Base-by-base conservation (phyloP, 1,140 invertebrate genomes). In the Pseudoatta argentina region DNA sequence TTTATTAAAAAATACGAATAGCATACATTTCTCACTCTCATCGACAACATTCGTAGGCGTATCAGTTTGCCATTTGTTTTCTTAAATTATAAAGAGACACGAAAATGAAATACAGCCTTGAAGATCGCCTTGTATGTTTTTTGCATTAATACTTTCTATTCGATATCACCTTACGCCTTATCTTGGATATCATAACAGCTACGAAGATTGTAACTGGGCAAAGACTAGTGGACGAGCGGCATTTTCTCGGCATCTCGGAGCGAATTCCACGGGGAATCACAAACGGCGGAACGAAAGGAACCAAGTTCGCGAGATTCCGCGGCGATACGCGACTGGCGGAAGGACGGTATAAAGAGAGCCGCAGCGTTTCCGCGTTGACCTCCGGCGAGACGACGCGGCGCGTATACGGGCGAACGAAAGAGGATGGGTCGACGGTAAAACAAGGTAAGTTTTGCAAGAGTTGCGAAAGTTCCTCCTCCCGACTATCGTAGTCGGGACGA, bases 371-470 rank as follows among this genome's bases (percentile, higher is more conserved):
- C 69, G 78, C 24, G 67, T n/a, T 85, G 89, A 89, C 88, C 89
- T 89, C 73, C 88, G 88, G 73, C 85, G 88, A 85, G 81, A 88
- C 86, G 73, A 71, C 64, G 86, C 44, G 66, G 79, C 85, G 78
- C 69, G 85, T 73, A 78, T 55, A 69, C 27, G 71, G 21, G 21
- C 30, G 39, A 21, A 6, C 1, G 8, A 18, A 6, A 55, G 72
- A 85, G 77, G 67, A 48, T 61, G 67, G 21, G 79, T 79, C 61
- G 89, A 57, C 76, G 64, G 83, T 83, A 83, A 89, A 92, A 91
- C 91, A 91, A 93, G 89, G 90, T 85, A 93, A 93, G 92, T 92
- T 93, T 91, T 85, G 87, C 88, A 77, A 85, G 88, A 91, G 88
- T 90, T 86, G 87, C 87, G 72, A 91, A 93, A 93, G 89, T 87